These are phyloP conservation scores for Zootermopsis nevadensis DNA, from an alignment of 2,888 invertebrate species.

Conservation along the genomic window DNA sequence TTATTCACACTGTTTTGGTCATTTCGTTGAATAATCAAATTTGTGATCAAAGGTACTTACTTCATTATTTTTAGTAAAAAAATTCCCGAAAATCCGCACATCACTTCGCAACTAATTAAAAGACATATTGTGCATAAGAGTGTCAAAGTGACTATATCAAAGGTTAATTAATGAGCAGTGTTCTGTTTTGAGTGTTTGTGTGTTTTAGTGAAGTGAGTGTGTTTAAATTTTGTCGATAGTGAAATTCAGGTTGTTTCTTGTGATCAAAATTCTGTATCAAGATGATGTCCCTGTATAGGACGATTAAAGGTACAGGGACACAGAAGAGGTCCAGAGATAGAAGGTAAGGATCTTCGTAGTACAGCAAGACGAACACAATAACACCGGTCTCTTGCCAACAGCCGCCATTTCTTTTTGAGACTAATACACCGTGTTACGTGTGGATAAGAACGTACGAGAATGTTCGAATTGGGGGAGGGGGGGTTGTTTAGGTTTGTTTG, in stretches of 20 bases:
- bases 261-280: constrained; percentile 56
- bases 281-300: constrained; percentile 70
- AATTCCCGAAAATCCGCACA: background rate
- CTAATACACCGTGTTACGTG: no score
- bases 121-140: background rate
- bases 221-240: background rate
- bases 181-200: background rate
- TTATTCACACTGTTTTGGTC: background rate
- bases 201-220: constrained; percentile 17
- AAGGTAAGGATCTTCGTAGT: constrained; percentile 60
- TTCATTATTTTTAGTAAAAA: background rate
- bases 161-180: background rate
- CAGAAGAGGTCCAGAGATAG: constrained; percentile 67
- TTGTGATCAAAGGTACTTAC: background rate
- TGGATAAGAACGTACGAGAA: no score
- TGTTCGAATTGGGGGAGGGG: no score
- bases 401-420: no score
- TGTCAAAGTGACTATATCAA: background rate
- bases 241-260: no score
- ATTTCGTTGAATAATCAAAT: background rate
- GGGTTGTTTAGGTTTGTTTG: no score
- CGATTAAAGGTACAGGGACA: constrained; percentile 67
- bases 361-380: no score
- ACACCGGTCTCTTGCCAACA: no score
- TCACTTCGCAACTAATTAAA: background rate